These are phyloP conservation scores for Tylochromis polylepis DNA, from an alignment of 2,113 vertebrate species.

Conservation along the genomic window DNA sequence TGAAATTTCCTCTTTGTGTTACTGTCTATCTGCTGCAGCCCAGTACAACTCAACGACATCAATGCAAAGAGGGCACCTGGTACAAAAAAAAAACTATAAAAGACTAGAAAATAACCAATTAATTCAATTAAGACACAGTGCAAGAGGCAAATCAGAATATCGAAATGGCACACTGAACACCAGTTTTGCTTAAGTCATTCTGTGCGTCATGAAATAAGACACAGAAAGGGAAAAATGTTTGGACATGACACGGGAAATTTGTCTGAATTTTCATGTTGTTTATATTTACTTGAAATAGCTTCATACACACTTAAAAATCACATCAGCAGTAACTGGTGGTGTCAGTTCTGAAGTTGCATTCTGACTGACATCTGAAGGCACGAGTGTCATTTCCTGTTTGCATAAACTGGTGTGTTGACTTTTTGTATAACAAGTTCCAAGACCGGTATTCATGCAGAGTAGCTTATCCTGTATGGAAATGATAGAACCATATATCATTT, in stretches of 20 bases:
- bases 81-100: not conserved
- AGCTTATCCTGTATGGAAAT: not conserved
- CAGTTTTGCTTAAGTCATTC: not conserved
- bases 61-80: not conserved
- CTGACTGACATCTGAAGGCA: not conserved
- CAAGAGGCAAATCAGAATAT: too few species aligned
- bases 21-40: not conserved
- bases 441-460: not conserved
- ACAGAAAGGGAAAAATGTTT: not conserved
- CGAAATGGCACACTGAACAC: too few species aligned
- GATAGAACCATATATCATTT: not conserved
- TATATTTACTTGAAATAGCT: not conserved
- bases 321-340: not conserved
- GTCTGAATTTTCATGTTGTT: not conserved
- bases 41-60: not conserved
- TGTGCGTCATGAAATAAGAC: not conserved
- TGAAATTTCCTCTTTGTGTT: not conserved
- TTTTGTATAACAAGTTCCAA: not conserved
- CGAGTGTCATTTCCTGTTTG: not conserved
- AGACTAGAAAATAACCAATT: not conserved
- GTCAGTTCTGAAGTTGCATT: not conserved
- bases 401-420: not conserved
- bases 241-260: not conserved
- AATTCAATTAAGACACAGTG: not conserved
- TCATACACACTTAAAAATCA: not conserved